Evolutionary conservation across 2,113 vertebrate genomes (phyloP), one percentile per base, ranked within the genome.

Genomic region (Megalops atlanticus): DNA sequence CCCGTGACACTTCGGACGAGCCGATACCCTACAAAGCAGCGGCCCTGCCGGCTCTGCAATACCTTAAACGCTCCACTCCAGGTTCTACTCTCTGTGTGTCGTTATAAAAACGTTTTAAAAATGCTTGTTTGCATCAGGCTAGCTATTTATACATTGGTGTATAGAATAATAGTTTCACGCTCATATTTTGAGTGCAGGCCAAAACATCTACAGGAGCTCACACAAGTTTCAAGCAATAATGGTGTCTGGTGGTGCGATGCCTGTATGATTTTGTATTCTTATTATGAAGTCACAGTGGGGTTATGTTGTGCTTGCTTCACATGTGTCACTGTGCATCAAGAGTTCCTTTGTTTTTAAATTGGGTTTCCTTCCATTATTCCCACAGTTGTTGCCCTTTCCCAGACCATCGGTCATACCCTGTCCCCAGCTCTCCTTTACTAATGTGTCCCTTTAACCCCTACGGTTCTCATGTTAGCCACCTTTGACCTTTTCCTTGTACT

Each of bases 401-500:
- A 70, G 58, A 69, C 39, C 73, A 12, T 21, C 11, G 38, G 36
- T 43, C 39, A 74, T 18, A 11, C 38, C 73, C 0, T 24, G 18
- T 18, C 16, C 21, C 12, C 38, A 27, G 41, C 40, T 71, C 39
- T 79, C 64, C 41, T 41, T 47, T 33, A 12, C 41, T 70, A 36
- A 41, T 69, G 38, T 1, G 3, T 40, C 58, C 64, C 7, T 45
- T 69, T 47, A 41, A 35, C n/a, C 38, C 68, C 41, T 45, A 71
- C 41, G 33, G 68, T 70, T 5, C 3, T 70, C 71, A 40, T 16
- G n/a, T 69, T 71, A 35, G 69, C 31, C 33, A 68, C 33, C 18
- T 16, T n/a, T 47, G 36, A 49, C 27, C 79, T 76, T 75, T 39
- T 8, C 68, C 85, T 85, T 84, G 84, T 88, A 89, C 86, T 88